phyloP scores from a whole-genome alignment of 2,797 vertebrate genomes.

The Arnoldichthys spilopterus region DNA sequence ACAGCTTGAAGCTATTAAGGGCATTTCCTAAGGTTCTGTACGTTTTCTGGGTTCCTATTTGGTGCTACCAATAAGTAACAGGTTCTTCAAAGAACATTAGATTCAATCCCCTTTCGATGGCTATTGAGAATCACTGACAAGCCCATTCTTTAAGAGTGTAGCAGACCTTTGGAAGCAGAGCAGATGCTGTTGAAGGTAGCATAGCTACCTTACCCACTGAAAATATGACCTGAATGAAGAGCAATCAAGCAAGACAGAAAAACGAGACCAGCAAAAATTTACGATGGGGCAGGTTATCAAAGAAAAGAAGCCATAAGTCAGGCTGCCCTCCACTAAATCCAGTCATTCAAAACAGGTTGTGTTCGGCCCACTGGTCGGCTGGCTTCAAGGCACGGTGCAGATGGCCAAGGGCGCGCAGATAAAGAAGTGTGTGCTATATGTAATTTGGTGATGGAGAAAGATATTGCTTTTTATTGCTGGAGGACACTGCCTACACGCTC shows the following conservation, averaged over 20 bases:
- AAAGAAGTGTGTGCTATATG: slow-evolving; percentile 18
- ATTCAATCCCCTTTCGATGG: too few species aligned
- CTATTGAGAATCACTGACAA: too few species aligned
- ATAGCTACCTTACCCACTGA: background rate
- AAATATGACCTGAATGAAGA: slow-evolving; percentile 5
- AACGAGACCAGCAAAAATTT: background rate
- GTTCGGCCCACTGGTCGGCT: background rate
- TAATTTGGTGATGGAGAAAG: slow-evolving; percentile 7
- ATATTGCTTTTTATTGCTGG: slow-evolving; percentile 29
- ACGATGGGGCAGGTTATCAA: background rate
- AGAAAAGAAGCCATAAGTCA: background rate
- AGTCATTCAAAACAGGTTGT: background rate
- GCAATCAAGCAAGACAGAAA: slow-evolving; percentile 9
- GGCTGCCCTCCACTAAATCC: background rate
- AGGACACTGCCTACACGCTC: slow-evolving; percentile 4
- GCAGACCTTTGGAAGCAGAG: background rate
- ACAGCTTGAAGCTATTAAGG: too few species aligned
- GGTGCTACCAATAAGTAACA: too few species aligned
- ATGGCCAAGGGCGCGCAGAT: background rate
- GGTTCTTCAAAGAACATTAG: too few species aligned
- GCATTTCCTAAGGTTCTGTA: too few species aligned
- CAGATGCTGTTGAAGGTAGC: background rate
- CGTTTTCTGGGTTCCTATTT: too few species aligned
- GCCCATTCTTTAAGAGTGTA: background rate
- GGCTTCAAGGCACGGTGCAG: background rate